These are phyloP conservation scores for Heliconius aoede DNA, from an alignment of 2,888 invertebrate species.

Conservation along the genomic window DNA sequence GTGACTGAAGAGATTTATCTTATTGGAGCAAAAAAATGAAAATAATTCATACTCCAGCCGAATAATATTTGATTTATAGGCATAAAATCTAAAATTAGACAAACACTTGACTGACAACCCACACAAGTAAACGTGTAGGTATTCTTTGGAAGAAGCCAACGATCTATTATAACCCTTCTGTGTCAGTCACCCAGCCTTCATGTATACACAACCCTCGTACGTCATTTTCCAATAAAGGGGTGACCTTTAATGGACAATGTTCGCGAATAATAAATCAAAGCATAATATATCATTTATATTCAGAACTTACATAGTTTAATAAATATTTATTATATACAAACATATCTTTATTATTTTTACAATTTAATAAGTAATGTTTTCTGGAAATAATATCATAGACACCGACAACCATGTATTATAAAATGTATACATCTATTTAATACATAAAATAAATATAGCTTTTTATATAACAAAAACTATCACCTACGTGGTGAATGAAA, in stretches of 20 bases:
- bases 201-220: conserved; percentile 52
- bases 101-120: neutral
- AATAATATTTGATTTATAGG: neutral
- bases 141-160: conserved; percentile 58
- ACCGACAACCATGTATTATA: neutral
- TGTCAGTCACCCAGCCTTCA: conserved; percentile 56
- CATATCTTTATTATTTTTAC: neutral
- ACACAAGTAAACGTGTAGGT: neutral
- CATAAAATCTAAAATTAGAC: neutral
- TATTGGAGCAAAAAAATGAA: neutral
- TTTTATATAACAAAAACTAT: neutral
- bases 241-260: conserved; percentile 31
- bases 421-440: no score
- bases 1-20: neutral
- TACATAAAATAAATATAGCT: no score
- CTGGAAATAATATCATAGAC: neutral
- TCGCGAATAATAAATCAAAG: conserved; percentile 11
- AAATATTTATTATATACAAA: conserved; percentile 1
- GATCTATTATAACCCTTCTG: conserved; percentile 62
- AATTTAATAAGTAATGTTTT: neutral
- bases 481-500: neutral
- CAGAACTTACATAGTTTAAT: neutral
- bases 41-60: neutral
- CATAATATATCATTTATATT: neutral
- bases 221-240: conserved; percentile 46